These are phyloP conservation scores for Mormyrops attenuatus DNA, from an alignment of 2,797 vertebrate species.

Conservation along the genomic window DNA sequence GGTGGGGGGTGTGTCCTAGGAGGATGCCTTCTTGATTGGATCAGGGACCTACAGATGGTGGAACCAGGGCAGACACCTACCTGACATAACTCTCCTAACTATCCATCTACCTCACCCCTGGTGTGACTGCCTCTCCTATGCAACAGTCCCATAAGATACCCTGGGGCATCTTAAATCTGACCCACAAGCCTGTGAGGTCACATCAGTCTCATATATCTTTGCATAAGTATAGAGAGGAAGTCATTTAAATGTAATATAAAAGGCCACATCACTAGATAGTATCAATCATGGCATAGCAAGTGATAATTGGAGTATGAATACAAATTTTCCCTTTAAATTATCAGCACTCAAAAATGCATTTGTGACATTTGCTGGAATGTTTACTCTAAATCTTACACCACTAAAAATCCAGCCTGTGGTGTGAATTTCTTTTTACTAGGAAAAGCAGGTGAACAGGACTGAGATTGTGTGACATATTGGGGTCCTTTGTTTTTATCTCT, in stretches of 20 bases:
- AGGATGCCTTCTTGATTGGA: not conserved
- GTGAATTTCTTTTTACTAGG: constrained; percentile 3
- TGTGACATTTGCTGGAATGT: not conserved
- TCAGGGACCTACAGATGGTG: not conserved
- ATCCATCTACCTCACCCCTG: not conserved
- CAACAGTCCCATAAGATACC: not conserved
- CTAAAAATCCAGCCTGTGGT: not conserved
- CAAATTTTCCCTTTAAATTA: constrained; percentile 3
- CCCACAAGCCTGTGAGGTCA: not conserved
- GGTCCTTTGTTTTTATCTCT: not conserved
- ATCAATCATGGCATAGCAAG: not conserved
- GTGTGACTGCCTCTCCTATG: not conserved
- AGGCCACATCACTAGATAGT: not conserved
- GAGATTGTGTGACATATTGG: not conserved
- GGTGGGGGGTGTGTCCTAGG: not conserved
- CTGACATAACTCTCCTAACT: not conserved
- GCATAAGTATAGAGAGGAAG: not conserved
- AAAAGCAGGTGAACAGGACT: not conserved
- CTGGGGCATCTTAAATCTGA: not conserved
- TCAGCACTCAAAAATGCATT: constrained; percentile 5
- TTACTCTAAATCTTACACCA: not conserved
- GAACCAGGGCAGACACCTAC: not conserved
- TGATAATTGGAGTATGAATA: not conserved
- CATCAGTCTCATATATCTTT: not conserved
- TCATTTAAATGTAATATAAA: not conserved